Base-by-base conservation (phyloP, 1,140 invertebrate genomes). In the Brachionus asplanchnoidis region DNA sequence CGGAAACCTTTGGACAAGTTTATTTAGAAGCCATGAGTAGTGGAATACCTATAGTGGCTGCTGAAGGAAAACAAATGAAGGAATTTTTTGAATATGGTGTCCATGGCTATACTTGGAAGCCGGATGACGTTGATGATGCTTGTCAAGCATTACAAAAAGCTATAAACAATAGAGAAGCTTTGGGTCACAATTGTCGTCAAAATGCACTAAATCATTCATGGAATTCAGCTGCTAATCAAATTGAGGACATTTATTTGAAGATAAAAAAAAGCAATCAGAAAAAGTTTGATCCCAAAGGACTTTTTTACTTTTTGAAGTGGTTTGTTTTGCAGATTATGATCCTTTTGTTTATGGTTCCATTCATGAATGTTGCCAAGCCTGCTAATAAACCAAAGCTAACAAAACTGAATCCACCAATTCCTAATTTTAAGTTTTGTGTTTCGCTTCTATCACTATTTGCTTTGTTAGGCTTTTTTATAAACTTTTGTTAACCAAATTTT, bases 21-120 rank as follows among this genome's bases (percentile, higher is more conserved):
- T 85, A 85, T 79, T 68, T 85, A 26, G 84, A 85, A 70, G 84
- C 84, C 9, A 85, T 85, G 84, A 50, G 68, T 36, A 66, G 50
- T 36, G 84, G 73, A 23, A n/a, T 68, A 50, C 84, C 84, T 28
- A 32, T 85, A 3, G 75, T 79, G 11, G 50, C 84, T 2, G 73
- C 75, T 50, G 75, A 78, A 14, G 75, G 73, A 46, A 53, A 53
- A 65, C 84, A 85, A 85, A 78, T 85, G 44, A 79, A 68, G 26
- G 84, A 85, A 53, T 85, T 78, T 70, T 78, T 85, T 70, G 32
- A 79, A 32, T 23, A 78, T 53, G 84, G 84, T 14, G 26, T 77
- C 11, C 56, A 66, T 70, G 84, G 84, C 17, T 85, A 68, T 50
- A 77, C 68, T 9, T 85, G 84, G 84, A 66, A 66, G 36, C 75